phyloP scores from a whole-genome alignment of 2,113 vertebrate species.

The Ancistrus triradiatus region DNA sequence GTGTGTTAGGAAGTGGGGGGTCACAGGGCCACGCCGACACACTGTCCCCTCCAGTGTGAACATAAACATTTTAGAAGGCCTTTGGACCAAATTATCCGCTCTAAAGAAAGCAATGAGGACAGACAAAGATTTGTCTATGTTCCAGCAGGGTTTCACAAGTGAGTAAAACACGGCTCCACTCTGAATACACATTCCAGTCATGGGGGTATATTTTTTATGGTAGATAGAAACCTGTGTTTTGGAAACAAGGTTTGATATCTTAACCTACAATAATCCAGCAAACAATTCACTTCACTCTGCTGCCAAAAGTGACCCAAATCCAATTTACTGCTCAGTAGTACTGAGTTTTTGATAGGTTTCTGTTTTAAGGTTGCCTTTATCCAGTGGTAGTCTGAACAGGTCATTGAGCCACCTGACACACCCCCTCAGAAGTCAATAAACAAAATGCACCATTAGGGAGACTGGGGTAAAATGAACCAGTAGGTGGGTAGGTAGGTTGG shows the following conservation, averaged over 20 bases:
- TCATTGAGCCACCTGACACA: no score
- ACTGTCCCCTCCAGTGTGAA: slow-evolving; percentile 75
- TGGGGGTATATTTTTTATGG: not conserved
- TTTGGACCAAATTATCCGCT: slow-evolving; percentile 80
- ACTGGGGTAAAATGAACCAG: no score
- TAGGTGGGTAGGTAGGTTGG: no score
- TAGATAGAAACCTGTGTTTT: slow-evolving; percentile 6
- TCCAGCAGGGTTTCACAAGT: slow-evolving; percentile 20
- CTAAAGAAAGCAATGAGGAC: slow-evolving; percentile 66
- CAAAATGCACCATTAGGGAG: no score
- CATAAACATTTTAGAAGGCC: slow-evolving; percentile 79
- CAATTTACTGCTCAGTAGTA: no score
- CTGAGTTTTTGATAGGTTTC: no score
- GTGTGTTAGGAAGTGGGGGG: slow-evolving; percentile 71
- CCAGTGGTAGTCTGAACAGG: no score
- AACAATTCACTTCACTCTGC: no score
- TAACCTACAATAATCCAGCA: slow-evolving; percentile 5
- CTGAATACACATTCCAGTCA: no score
- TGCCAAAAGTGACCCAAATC: no score
- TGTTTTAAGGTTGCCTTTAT: no score
- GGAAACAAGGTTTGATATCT: slow-evolving; percentile 4
- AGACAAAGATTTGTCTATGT: slow-evolving; percentile 43
- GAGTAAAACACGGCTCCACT: slow-evolving; percentile 7
- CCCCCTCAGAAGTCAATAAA: no score
- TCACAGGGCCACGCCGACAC: slow-evolving; percentile 74